Evolutionary conservation across 2,888 invertebrate species (phyloP).

Genomic region (Tridacna crocea): DNA sequence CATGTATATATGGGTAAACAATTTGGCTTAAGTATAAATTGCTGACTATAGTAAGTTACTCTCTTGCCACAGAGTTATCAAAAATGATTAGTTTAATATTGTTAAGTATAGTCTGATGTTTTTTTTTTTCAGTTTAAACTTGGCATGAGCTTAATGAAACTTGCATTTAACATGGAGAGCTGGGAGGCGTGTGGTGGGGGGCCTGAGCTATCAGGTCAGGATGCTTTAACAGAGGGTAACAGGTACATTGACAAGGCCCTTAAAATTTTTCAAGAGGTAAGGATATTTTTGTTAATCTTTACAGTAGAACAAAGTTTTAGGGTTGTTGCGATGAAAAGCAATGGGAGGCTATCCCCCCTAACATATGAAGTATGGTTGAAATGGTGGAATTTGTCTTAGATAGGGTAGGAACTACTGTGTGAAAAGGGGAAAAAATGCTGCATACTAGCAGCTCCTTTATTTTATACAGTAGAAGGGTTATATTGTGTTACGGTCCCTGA

Average conservation of each 20-base stretch:
- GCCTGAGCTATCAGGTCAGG: conserved; percentile 74
- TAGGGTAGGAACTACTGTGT: too few species aligned
- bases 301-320: too few species aligned
- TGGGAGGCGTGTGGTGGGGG: conserved; percentile 83
- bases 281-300: not conserved
- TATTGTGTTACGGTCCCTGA: too few species aligned
- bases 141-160: conserved; percentile 82
- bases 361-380: too few species aligned
- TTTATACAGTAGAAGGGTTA: too few species aligned
- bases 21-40: not conserved
- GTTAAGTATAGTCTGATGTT: not conserved
- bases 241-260: conserved; percentile 81
- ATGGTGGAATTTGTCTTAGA: too few species aligned
- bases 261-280: conserved; percentile 82
- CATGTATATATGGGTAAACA: too few species aligned
- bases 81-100: not conserved
- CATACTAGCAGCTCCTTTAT: too few species aligned
- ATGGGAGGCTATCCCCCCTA: too few species aligned
- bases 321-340: too few species aligned
- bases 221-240: conserved; percentile 81
- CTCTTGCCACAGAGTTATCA: not conserved
- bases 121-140: conserved; percentile 78
- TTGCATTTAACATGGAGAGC: conserved; percentile 83
- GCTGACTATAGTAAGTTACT: not conserved
- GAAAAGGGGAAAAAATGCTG: too few species aligned